Conservation (phyloP, 2,888 invertebrate species). For the Pristionchus fissidentatus region DNA sequence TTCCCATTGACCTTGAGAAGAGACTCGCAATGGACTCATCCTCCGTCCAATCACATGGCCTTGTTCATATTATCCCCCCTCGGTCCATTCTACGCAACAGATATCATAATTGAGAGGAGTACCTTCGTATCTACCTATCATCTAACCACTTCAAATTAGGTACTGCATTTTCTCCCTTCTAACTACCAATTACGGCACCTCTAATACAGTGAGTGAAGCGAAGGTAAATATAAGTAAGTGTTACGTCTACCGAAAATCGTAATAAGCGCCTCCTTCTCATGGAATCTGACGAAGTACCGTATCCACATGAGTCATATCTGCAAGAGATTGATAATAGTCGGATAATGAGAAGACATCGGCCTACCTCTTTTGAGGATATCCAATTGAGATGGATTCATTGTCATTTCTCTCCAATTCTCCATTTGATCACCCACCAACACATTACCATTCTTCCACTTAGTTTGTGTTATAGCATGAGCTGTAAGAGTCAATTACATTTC, state of each 20-base stretch:
- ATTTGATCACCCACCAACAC: too few relatives aligned
- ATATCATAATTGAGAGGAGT: slow-evolving; percentile 10
- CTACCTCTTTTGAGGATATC: too few relatives aligned
- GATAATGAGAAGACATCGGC: too few relatives aligned
- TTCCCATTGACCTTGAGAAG: slow-evolving; percentile 10
- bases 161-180: background rate
- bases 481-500: too few relatives aligned
- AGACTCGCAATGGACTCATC: background rate
- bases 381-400: too few relatives aligned
- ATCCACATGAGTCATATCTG: background rate
- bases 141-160: slow-evolving; percentile 24
- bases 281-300: background rate
- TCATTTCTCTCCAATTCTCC: too few relatives aligned
- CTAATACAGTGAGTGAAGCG: slow-evolving; percentile 28
- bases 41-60: slow-evolving; percentile 17
- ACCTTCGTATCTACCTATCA: background rate
- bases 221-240: slow-evolving; percentile 25
- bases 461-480: too few relatives aligned
- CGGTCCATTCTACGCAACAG: slow-evolving; percentile 13
- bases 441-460: too few relatives aligned
- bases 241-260: slow-evolving; percentile 24
- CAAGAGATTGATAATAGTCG: too few relatives aligned
- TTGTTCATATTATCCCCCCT: slow-evolving; percentile 45
- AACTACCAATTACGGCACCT: slow-evolving; percentile 39
- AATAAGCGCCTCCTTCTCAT: slow-evolving; percentile 20